Evolutionary conservation across 2,797 vertebrate species (phyloP), one percentile per base, ranked within the genome.

Genomic region (Basileuterus tristriatus): DNA sequence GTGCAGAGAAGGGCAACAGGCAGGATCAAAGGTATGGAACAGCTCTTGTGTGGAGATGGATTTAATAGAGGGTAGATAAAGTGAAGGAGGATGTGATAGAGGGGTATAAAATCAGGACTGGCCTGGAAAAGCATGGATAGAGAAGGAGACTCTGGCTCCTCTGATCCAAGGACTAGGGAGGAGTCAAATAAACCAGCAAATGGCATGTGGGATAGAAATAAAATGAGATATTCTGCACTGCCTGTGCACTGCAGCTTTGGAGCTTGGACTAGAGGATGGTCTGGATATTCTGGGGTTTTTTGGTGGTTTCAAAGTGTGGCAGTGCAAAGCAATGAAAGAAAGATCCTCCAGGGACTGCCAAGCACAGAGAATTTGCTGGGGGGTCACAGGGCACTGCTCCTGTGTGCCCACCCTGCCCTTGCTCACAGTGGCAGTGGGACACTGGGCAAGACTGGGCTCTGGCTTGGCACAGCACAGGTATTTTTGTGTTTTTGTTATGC

Each of bases 51-150:
- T 20, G 49, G 24, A 23, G 32, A 92, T 85, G 26, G 43, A 65
- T 86, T 81, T 60, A 78, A 88, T 13, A 81, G 76, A 81, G 15
- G 43, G 50, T n/a, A 94, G 94, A 95, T 96, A 94, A 96, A 78
- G 46, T 86, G 72, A 86, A 96, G 76, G 53, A 96, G 82, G 29
- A 59, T 55, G 32, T 88, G 87, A 93, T 69, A 96, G 56, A 86
- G 10, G 10, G 12, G 3, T 59, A 78, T 50, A 93, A 96, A 95
- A 86, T 94, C 72, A 60, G 72, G 62, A 91, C 76, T 83, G 14
- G 22, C 6, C 43, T 63, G 85, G 79, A 94, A 94, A 96, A 94
- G 88, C 81, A 55, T 75, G 17, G 58, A 32, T 22, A 68, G 27
- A 12, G 47, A 74, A 74, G 50, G 64, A 71, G 7, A 29, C 10